These are phyloP conservation scores for rat (Rattus norvegicus) DNA, from an alignment of 2,113 vertebrate genomes.

Conservation along the genomic window GRCr8 NC_086029.1:79734501-79735000, in stretches of 20 bases:
- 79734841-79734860: background rate
- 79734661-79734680: slow-evolving; percentile 31
- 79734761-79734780: slow-evolving; percentile 14
- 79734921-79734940: background rate
- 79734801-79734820: background rate
- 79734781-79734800: slow-evolving; percentile 27
- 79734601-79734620: background rate
- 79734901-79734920: background rate
- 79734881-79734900: background rate
- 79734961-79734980: background rate
- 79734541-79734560: background rate
- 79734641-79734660: slow-evolving; percentile 3
- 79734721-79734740: background rate
- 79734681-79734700: background rate
- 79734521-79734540: slow-evolving; percentile 21
- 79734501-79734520: background rate
- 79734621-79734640: background rate
- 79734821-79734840: slow-evolving; percentile 21
- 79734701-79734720: background rate
- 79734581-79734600: background rate
- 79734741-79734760: background rate
- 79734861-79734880: background rate
- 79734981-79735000: background rate
- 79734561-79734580: background rate
- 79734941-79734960: background rate